Base-by-base conservation (phyloP, 2,797 vertebrate genomes). In the Smutsia temminckii region DNA sequence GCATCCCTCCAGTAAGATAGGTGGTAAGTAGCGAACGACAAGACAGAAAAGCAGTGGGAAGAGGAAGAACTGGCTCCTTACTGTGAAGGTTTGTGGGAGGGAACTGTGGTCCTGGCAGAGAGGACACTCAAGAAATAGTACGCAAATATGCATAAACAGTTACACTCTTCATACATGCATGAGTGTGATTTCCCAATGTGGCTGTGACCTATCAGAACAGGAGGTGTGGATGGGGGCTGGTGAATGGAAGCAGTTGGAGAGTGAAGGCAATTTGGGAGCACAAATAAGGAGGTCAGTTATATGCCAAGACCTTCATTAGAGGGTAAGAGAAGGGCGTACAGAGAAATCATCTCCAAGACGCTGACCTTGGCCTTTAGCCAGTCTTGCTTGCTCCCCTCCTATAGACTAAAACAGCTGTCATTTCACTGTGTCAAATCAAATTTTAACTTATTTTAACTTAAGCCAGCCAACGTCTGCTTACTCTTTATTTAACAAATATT, bases 381-480 rank as follows among this genome's bases (percentile, higher is more conserved):
- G 14, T 6, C 25, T 40, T 61, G 66, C 29, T 80, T 80, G 32
- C 18, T 88, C 11, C 59, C n/a, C 29, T 85, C 53, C 57, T 64
- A 18, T 46, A 83, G 32, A 63, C 25, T 6, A 71, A 81, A 81
- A 59, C 21, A 74, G 46, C 29, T 25, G 29, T 34, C 21, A n/a
- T 85, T 91, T 79, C 59, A 93, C 32, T 84, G 71, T 53, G 21
- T 72, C 61, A 69, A 86, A 69, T 79, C 59, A 93, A 84, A 89
- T 57, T 78, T 59, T 75, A 29, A 49, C 13, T 80, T 85, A 55
- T 80, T 66, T 81, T 11, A 94, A 86, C 17, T 81, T n/a, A 79
- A 64, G 12, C 21, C 61, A 53, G 25, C 8, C 95, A 80, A 55
- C 32, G 72, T 57, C 84, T 93, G 27, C 34, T 87, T 93, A 85